phyloP scores from a whole-genome alignment of 2,888 invertebrate species.

The Linnaemya tessellans region DNA sequence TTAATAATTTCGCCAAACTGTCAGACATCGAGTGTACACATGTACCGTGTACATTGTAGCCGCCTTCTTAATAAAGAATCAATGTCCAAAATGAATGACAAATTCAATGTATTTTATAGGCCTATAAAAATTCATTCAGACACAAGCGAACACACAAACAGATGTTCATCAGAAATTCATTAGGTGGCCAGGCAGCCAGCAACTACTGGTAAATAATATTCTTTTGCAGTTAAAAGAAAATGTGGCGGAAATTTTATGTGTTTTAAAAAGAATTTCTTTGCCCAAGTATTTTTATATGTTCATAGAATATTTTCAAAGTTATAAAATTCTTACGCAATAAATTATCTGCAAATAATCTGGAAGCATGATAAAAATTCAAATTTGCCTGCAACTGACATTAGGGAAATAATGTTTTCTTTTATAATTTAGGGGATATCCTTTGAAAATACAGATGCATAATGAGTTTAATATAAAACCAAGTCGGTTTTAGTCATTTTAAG shows the following conservation, averaged over 20 bases:
- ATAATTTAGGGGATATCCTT: not conserved
- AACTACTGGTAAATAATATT: not conserved
- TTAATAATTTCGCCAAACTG: slow-evolving; percentile 35
- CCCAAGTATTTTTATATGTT: slow-evolving; percentile 35
- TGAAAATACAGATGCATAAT: not conserved
- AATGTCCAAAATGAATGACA: slow-evolving; percentile 38
- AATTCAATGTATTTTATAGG: slow-evolving; percentile 56
- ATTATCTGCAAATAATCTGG: slow-evolving; percentile 53
- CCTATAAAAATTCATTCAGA: slow-evolving; percentile 56
- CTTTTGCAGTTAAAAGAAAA: not conserved
- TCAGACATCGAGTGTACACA: slow-evolving; percentile 19
- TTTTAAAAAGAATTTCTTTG: slow-evolving; percentile 14
- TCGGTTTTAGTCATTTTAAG: not conserved
- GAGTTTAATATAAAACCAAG: too few relatives aligned
- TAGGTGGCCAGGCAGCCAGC: not conserved
- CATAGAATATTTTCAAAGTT: slow-evolving; percentile 46
- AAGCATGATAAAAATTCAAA: slow-evolving; percentile 34
- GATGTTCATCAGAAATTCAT: not conserved
- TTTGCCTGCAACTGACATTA: not conserved
- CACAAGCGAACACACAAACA: slow-evolving; percentile 15
- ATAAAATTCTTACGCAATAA: slow-evolving; percentile 47
- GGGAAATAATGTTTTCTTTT: not conserved
- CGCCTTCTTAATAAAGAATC: slow-evolving; percentile 1
- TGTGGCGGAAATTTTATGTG: slow-evolving; percentile 41
- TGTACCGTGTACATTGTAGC: not conserved